These are phyloP conservation scores for Acipenser oxyrinchus DNA, from an alignment of 2,797 vertebrate species.

Conservation along the genomic window DNA sequence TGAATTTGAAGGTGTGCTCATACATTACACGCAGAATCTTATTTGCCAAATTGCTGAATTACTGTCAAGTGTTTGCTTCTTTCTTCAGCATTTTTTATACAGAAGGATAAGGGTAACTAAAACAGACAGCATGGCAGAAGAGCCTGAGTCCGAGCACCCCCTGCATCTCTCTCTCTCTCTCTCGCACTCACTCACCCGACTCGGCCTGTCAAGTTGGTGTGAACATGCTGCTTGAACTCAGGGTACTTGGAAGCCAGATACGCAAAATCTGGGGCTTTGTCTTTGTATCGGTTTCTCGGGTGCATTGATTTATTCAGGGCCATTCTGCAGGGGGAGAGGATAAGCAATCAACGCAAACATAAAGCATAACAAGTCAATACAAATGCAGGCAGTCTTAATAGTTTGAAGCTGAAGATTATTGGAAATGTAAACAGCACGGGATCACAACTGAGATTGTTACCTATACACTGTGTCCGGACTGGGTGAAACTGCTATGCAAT, in stretches of 20 bases:
- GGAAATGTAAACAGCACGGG: constrained; percentile 5
- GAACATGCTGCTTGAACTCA: constrained; percentile 77
- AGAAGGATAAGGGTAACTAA: background rate
- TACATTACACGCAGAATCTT: too few relatives aligned
- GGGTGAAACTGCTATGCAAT: background rate
- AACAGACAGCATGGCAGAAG: background rate
- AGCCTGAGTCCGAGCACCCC: too few relatives aligned
- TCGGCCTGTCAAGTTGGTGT: constrained; percentile 67
- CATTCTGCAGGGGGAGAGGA: constrained; percentile 45
- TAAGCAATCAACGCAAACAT: background rate
- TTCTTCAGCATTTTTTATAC: background rate
- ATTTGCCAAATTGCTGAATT: background rate
- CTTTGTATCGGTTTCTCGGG: constrained; percentile 82
- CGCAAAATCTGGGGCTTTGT: constrained; percentile 79
- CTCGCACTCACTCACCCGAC: constrained; percentile 61
- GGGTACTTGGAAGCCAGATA: constrained; percentile 80
- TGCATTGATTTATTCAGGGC: constrained; percentile 83
- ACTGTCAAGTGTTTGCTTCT: background rate
- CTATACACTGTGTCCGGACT: constrained; percentile 3
- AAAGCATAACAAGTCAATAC: background rate
- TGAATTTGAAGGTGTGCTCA: background rate
- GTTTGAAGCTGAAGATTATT: constrained; percentile 15
- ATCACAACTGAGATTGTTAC: constrained; percentile 34
- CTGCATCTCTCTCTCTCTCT: too few relatives aligned
- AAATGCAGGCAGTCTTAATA: constrained; percentile 23